A percentile compares a stretch with the other conserved stretches of the same genome.
Evolutionary conservation across 2,888 invertebrate genomes (phyloP).

Genomic region (Autographa pulchrina): DNA sequence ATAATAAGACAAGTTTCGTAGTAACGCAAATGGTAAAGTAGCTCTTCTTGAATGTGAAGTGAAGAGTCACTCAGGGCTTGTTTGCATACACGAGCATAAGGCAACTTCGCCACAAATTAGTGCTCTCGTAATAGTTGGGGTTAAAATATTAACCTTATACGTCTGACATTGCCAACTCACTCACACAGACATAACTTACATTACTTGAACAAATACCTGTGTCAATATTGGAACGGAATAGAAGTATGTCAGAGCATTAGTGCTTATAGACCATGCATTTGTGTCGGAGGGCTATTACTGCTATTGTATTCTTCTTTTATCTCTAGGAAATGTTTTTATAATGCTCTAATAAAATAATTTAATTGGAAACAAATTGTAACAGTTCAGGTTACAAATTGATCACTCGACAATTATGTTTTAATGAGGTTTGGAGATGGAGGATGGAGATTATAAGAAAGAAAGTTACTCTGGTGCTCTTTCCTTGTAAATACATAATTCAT

Average conservation of each 20-base stretch:
- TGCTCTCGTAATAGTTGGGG: constrained; percentile 55
- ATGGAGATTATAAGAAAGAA: background rate
- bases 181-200: constrained; percentile 23
- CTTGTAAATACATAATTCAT: background rate
- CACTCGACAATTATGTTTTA: constrained; percentile 4
- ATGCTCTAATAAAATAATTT: background rate
- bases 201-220: constrained; percentile 41
- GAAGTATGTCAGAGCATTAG: constrained; percentile 28
- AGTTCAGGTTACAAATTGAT: constrained; percentile 4
- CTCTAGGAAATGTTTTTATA: background rate
- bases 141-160: constrained; percentile 58
- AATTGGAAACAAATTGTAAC: constrained; percentile 1
- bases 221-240: constrained; percentile 18
- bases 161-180: constrained; percentile 30
- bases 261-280: constrained; percentile 25
- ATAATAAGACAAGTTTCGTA: constrained; percentile 19
- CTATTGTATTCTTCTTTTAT: background rate
- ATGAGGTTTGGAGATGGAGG: constrained; percentile 4
- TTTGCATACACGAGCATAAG: constrained; percentile 67
- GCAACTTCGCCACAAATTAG: constrained; percentile 64
- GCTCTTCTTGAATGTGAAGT: constrained; percentile 66
- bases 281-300: constrained; percentile 8
- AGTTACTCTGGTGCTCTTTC: background rate
- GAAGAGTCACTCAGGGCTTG: constrained; percentile 73
- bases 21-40: constrained; percentile 46